These are phyloP conservation scores for Carduelis carduelis DNA, from an alignment of 2,797 vertebrate species.

Conservation along the genomic window DNA sequence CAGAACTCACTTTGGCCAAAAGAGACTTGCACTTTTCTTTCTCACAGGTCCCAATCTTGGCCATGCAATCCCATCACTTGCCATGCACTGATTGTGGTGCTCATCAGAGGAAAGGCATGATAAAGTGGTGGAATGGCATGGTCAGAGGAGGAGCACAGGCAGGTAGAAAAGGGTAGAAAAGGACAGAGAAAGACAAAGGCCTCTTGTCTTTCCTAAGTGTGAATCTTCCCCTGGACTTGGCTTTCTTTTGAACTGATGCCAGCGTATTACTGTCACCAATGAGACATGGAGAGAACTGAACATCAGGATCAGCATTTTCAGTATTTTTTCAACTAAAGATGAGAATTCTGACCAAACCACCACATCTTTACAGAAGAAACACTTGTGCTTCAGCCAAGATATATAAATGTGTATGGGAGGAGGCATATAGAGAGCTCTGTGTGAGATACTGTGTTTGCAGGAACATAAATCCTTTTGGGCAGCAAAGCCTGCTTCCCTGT, in stretches of 20 bases:
- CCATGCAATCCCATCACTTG: accelerated
- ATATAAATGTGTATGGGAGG: not conserved
- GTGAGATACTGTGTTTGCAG: not conserved
- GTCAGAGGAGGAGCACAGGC: not conserved
- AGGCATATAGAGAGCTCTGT: not conserved
- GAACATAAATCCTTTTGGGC: not conserved
- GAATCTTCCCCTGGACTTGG: not conserved
- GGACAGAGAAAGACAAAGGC: not conserved
- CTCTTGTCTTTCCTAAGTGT: not conserved
- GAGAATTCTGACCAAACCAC: not conserved
- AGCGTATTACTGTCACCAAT: not conserved
- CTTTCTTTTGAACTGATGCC: not conserved
- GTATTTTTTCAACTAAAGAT: not conserved
- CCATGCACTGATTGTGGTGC: not conserved
- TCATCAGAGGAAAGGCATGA: accelerated
- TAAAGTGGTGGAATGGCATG: not conserved
- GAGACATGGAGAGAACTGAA: not conserved
- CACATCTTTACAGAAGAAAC: not conserved
- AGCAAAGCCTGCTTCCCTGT: not conserved
- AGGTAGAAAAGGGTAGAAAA: not conserved
- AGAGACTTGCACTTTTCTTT: not conserved
- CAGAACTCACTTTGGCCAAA: not conserved
- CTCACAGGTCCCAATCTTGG: not conserved
- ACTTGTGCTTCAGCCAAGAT: not conserved
- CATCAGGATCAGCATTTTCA: not conserved